Conservation (phyloP, 92 coral and sea anemone genomes). For the Epizoanthus rinbou region DNA sequence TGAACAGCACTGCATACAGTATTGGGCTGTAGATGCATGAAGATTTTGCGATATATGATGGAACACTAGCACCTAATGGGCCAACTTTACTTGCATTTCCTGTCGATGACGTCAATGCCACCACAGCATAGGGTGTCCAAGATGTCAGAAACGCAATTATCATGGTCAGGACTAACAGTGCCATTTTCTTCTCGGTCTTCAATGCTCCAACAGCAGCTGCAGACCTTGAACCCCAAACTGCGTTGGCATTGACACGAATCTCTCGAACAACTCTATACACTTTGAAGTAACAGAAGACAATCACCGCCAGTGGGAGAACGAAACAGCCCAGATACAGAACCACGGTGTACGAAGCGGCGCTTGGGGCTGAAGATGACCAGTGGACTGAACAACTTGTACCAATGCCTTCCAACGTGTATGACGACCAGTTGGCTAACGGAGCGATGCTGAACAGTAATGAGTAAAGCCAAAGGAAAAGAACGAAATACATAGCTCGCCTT, state of each 20-base stretch:
- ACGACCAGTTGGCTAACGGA: slow-evolving; percentile 82
- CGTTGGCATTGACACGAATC: slow-evolving; percentile 55
- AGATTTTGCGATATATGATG: slow-evolving; percentile 80
- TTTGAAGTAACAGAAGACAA: slow-evolving; percentile 48
- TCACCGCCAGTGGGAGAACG: slow-evolving; percentile 60
- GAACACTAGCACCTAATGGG: slow-evolving; percentile 48
- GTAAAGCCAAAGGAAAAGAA: slow-evolving; percentile 65
- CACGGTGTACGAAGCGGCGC: slow-evolving; percentile 52
- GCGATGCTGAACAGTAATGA: slow-evolving; percentile 61
- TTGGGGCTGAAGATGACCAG: slow-evolving; percentile 56
- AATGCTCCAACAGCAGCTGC: slow-evolving; percentile 55
- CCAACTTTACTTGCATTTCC: slow-evolving; percentile 38
- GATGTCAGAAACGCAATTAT: slow-evolving; percentile 65
- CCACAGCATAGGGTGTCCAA: slow-evolving; percentile 89
- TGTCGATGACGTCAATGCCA: slow-evolving; percentile 60
- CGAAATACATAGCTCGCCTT: slow-evolving; percentile 24
- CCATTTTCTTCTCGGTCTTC: slow-evolving; percentile 53
- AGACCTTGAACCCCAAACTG: slow-evolving; percentile 63
- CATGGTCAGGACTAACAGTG: slow-evolving; percentile 57
- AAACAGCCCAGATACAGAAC: slow-evolving; percentile 68
- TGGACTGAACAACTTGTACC: slow-evolving; percentile 71
- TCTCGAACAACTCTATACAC: slow-evolving; percentile 49
- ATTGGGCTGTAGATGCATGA: slow-evolving; percentile 70
- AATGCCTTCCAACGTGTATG: slow-evolving; percentile 76
- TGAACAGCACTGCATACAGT: slow-evolving; percentile 67